Evolutionary conservation across 2,797 vertebrate genomes (phyloP).

Genomic region (Antennarius maculatus): DNA sequence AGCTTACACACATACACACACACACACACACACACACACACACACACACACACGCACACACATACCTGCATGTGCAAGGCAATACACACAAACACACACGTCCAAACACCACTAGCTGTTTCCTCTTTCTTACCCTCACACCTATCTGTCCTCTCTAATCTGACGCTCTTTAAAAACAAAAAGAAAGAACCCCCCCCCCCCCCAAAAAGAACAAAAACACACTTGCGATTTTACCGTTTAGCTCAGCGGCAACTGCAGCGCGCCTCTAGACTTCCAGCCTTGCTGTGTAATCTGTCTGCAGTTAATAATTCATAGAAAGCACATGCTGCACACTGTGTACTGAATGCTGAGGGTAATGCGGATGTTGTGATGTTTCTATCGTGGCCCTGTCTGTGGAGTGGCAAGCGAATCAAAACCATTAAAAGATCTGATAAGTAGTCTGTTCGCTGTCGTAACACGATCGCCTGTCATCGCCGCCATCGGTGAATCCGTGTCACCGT

Average conservation of each 20-base stretch:
- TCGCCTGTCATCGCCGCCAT: conserved; percentile 65
- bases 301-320: conserved; percentile 80
- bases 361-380: conserved; percentile 81
- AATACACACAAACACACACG: neutral
- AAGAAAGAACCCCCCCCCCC: conserved; percentile 7
- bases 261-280: conserved; percentile 74
- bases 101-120: conserved; percentile 25
- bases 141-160: conserved; percentile 30
- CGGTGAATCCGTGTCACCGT: conserved; percentile 57
- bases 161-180: conserved; percentile 25
- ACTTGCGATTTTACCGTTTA: conserved; percentile 68
- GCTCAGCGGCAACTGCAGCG: conserved; percentile 73
- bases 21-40: neutral
- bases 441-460: conserved; percentile 67
- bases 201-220: conserved; percentile 52
- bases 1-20: conserved; percentile 26
- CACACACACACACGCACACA: neutral
- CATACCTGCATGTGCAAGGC: too few species aligned
- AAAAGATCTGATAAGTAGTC: conserved; percentile 71
- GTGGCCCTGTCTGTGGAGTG: conserved; percentile 68
- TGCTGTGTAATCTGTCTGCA: conserved; percentile 76
- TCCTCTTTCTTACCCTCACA: neutral
- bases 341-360: conserved; percentile 75
- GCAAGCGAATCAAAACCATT: conserved; percentile 62
- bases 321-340: conserved; percentile 67